Conservation (phyloP, 1,140 invertebrate species). For the Coptotermes formosanus region DNA sequence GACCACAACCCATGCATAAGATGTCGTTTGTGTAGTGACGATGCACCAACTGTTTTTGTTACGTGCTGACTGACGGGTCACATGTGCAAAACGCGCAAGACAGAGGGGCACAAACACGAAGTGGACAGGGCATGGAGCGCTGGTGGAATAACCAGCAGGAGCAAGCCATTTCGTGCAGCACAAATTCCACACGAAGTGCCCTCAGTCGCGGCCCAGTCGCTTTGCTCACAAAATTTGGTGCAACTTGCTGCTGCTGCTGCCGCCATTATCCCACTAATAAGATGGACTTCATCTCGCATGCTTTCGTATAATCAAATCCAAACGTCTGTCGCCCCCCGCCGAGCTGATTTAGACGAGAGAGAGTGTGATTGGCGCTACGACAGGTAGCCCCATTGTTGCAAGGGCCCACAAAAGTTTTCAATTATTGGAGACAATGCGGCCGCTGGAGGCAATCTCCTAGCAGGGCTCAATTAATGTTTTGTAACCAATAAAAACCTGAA, state of each 20-base stretch:
- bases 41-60: too few relatives aligned
- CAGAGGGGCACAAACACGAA: too few relatives aligned
- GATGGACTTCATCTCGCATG: slow-evolving; percentile 6
- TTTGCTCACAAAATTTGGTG: too few relatives aligned
- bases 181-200: too few relatives aligned
- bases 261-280: slow-evolving; percentile 9
- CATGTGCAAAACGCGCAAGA: too few relatives aligned
- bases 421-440: slow-evolving; percentile 20
- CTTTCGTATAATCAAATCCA: slow-evolving; percentile 19
- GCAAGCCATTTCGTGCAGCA: too few relatives aligned
- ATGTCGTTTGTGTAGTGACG: too few relatives aligned
- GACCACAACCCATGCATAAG: too few relatives aligned
- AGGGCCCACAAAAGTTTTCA: slow-evolving; percentile 26
- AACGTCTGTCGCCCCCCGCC: slow-evolving; percentile 9
- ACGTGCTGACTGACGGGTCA: too few relatives aligned
- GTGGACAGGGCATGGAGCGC: too few relatives aligned
- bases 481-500: slow-evolving; percentile 13
- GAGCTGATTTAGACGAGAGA: slow-evolving; percentile 17
- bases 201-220: too few relatives aligned
- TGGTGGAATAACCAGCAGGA: too few relatives aligned
- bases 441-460: neutral
- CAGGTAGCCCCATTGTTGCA: slow-evolving; percentile 23
- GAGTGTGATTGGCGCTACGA: slow-evolving; percentile 12
- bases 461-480: slow-evolving; percentile 19
- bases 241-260: neutral